Evolutionary conservation across 2,888 invertebrate genomes (phyloP), one percentile per base, ranked within the genome.

Genomic region (Gastrophysa polygoni): DNA sequence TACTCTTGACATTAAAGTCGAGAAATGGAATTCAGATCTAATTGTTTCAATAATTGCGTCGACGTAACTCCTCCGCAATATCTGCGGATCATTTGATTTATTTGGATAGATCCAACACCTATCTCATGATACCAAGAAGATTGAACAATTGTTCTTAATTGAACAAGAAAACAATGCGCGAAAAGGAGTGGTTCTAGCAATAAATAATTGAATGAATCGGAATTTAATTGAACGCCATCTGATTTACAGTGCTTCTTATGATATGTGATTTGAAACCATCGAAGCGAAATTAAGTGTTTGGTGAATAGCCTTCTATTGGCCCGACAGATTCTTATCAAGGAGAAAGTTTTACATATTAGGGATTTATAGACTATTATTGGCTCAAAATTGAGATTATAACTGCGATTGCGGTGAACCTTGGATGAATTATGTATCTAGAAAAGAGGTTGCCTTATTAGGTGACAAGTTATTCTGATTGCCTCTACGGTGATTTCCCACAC

Each of bases 311-410:
- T 70, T 68, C 71, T 71, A 68, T 71, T 66, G 70, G 69, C 68
- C 71, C 65, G 61, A 59, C 60, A 48, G 74, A 73, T 73, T 48
- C 63, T 69, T 73, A 74, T 74, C 73, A 55, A 28, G 68, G 77
- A 73, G 77, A 77, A 78, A 77, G 76, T 75, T 70, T 68, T 72
- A 74, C 76, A 72, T 77, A 77, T 78, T 76, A 73, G 77, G 77
- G 77, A 78, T 77, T 77, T 77, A 77, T 76, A 73, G 75, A 64
- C 75, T 73, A 75, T 77, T 77, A 77, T 77, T 75, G 75, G 72
- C 63, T 71, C 64, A 70, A 67, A 66, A 59, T 63, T 69, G 65
- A 73, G 75, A 77, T 76, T 73, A 68, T 64, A 70, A 67, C 62
- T 61, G 66, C 64, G 74, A 74, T 75, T 73, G 70, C 63, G 50